phyloP scores from a whole-genome alignment of 1,140 invertebrate species.

The Drosophila sulfurigaster region DNA sequence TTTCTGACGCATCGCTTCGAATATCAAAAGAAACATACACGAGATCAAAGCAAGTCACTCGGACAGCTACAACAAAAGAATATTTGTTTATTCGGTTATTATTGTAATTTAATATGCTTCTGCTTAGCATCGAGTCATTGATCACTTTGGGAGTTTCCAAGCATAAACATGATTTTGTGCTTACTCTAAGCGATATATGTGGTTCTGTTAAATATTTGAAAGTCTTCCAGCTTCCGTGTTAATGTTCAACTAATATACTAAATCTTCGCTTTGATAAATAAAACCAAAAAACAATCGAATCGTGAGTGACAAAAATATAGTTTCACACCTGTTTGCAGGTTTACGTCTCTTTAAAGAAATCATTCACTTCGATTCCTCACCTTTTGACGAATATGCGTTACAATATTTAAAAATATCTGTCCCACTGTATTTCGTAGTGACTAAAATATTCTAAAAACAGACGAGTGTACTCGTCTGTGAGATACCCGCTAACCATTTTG shows the following conservation, averaged over 20 bases:
- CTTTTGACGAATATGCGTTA: no score
- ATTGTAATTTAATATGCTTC: conserved; percentile 66
- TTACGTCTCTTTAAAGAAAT: neutral
- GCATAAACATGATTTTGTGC: conserved; percentile 24
- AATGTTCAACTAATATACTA: neutral
- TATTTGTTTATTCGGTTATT: conserved; percentile 11
- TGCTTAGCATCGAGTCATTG: conserved; percentile 34
- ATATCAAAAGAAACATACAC: conserved; percentile 7
- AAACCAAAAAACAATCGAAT: neutral
- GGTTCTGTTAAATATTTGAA: conserved; percentile 12
- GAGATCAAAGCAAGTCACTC: conserved; percentile 65
- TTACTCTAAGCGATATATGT: neutral
- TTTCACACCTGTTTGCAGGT: conserved; percentile 34
- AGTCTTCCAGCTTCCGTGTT: conserved; percentile 39
- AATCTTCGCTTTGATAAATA: neutral
- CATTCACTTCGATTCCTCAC: neutral
- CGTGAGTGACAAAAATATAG: neutral
- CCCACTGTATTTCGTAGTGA: no score
- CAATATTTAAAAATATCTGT: no score
- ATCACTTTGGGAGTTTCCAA: conserved; percentile 55
- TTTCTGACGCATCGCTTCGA: conserved; percentile 2
- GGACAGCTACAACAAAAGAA: conserved; percentile 8
- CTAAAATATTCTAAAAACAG: no score
- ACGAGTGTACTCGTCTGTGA: no score
- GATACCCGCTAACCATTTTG: no score